A percentile compares a stretch with the other conserved stretches of the same genome.
Conservation (phyloP, 2,113 vertebrate genomes). For the Hipposideros armiger region DNA sequence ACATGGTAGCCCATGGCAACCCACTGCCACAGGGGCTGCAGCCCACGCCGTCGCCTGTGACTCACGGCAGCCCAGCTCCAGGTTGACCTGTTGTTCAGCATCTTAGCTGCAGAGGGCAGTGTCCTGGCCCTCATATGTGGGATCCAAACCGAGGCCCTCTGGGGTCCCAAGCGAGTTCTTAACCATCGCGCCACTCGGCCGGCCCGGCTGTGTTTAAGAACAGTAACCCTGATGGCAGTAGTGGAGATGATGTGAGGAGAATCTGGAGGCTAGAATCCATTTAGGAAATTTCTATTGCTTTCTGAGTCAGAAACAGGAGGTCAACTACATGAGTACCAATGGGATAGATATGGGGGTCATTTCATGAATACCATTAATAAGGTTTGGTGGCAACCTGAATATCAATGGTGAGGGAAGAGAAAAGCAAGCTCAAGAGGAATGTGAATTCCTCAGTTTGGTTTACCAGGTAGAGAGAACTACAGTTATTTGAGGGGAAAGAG, state of each 20-base stretch:
- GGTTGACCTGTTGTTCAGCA: too few species aligned
- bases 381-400: neutral
- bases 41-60: too few species aligned
- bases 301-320: neutral
- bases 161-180: too few species aligned
- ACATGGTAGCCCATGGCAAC: too few species aligned
- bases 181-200: too few species aligned
- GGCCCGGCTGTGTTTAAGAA: neutral
- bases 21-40: too few species aligned
- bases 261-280: neutral
- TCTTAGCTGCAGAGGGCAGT: too few species aligned
- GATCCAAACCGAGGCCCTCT: too few species aligned
- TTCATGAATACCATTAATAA: neutral
- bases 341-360: neutral
- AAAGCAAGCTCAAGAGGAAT: neutral
- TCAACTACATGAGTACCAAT: neutral
- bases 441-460: neutral
- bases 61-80: too few species aligned
- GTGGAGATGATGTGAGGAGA: neutral
- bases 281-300: neutral
- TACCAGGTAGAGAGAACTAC: neutral
- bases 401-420: neutral
- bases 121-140: too few species aligned
- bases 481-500: neutral
- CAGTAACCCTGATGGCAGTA: neutral